Evolutionary conservation across 2,888 invertebrate species (phyloP).

Genomic region (Drosophila kuntzei): DNA sequence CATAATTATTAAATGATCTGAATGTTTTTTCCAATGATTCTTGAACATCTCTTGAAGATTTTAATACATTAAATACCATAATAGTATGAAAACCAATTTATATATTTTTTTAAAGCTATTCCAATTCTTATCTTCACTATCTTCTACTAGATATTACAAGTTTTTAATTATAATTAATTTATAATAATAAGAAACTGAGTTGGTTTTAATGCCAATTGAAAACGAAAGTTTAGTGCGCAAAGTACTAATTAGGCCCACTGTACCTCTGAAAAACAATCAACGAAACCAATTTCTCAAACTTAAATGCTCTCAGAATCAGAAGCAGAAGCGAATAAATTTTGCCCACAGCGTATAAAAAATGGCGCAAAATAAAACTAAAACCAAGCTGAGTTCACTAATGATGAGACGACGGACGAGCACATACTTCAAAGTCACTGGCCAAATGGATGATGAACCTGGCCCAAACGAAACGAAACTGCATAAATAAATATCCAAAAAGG

Average conservation of each 20-base stretch:
- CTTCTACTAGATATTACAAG: too few relatives aligned
- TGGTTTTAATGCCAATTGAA: not conserved
- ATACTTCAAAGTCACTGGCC: constrained; percentile 38
- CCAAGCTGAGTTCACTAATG: constrained; percentile 58
- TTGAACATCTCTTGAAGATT: too few relatives aligned
- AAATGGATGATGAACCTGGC: constrained; percentile 33
- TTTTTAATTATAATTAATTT: too few relatives aligned
- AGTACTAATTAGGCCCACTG: constrained; percentile 3
- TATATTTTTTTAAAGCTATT: too few relatives aligned
- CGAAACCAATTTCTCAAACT: constrained; percentile 71
- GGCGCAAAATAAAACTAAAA: constrained; percentile 43
- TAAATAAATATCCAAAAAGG: constrained; percentile 46
- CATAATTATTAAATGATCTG: too few relatives aligned
- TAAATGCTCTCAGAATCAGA: constrained; percentile 51
- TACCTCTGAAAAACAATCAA: constrained; percentile 56
- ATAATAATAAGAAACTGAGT: too few relatives aligned
- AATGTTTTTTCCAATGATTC: too few relatives aligned
- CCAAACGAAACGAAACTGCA: constrained; percentile 34
- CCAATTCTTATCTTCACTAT: too few relatives aligned
- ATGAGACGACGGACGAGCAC: constrained; percentile 21
- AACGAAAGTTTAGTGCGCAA: not conserved
- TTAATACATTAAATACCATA: too few relatives aligned
- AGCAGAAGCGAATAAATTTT: constrained; percentile 75
- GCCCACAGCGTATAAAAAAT: constrained; percentile 47
- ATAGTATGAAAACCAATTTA: too few relatives aligned